A percentile compares a stretch with the other conserved stretches of the same genome.
phyloP scores from a whole-genome alignment of 2,797 vertebrate genomes.

The Notoglanidium macrostoma region DNA sequence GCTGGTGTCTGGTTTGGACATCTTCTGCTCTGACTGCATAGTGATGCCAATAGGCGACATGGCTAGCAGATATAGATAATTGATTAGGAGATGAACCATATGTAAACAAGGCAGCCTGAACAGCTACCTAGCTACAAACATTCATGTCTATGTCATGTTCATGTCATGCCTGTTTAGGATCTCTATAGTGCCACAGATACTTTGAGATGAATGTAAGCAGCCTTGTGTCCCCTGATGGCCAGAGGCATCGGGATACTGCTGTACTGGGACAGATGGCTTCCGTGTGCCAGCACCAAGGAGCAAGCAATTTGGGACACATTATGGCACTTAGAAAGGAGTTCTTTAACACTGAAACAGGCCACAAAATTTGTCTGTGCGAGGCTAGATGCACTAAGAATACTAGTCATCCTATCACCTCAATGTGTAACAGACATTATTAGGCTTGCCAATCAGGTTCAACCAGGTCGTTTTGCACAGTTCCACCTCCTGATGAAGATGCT shows the following conservation, averaged over 20 bases:
- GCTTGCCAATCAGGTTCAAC: background rate
- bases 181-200: background rate
- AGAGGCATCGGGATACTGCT: background rate
- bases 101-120: background rate
- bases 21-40: background rate
- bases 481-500: background rate
- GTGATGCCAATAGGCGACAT: background rate
- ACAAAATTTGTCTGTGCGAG: background rate
- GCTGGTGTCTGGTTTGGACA: background rate
- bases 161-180: background rate
- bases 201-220: background rate
- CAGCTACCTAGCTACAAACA: background rate
- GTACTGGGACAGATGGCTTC: background rate
- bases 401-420: no score
- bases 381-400: background rate
- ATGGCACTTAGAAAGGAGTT: no score
- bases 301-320: conserved; percentile 6
- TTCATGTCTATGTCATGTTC: background rate
- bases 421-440: background rate
- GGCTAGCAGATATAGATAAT: background rate
- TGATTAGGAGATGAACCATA: background rate
- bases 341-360: background rate
- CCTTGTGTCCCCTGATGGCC: background rate
- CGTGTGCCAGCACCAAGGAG: background rate
- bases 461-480: background rate